Conservation (phyloP, 1,140 invertebrate species). For the Zaprionus inermis region DNA sequence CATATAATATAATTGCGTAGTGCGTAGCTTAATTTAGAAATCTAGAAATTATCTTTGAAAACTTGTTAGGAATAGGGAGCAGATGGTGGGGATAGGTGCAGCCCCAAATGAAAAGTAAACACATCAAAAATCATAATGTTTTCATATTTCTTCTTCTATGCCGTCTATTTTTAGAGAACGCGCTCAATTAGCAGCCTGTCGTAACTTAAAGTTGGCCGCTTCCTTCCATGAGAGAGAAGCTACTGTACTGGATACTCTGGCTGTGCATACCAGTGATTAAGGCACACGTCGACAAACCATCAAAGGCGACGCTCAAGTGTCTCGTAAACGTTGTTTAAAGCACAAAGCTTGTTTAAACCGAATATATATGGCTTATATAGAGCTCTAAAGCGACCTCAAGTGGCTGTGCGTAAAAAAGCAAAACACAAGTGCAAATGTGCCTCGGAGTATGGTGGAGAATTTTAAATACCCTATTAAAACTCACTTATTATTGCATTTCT, state of each 20-base stretch:
- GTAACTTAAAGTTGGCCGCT: not conserved
- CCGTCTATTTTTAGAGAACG: not conserved
- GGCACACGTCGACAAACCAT: slow-evolving; percentile 17
- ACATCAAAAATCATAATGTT: not conserved
- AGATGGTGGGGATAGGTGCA: not conserved
- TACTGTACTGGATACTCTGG: not conserved
- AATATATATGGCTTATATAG: slow-evolving; percentile 34
- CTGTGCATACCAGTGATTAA: slow-evolving; percentile 37
- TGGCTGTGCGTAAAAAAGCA: slow-evolving; percentile 15
- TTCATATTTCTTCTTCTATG: not conserved
- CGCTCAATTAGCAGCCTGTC: slow-evolving; percentile 31
- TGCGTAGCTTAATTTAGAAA: not conserved
- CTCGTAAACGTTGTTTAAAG: slow-evolving; percentile 49
- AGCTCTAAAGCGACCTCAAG: slow-evolving; percentile 42
- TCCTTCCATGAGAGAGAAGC: not conserved
- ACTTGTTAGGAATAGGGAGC: not conserved
- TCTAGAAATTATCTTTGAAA: not conserved
- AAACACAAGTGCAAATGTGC: too few species aligned
- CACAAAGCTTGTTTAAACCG: slow-evolving; percentile 33
- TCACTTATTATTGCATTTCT: too few species aligned
- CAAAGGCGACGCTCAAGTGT: slow-evolving; percentile 42
- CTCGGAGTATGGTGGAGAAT: not conserved
- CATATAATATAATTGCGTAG: not conserved
- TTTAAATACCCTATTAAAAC: not conserved
- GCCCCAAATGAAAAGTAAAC: slow-evolving; percentile 22